Evolutionary conservation across 2,888 invertebrate genomes (phyloP).

Genomic region (Timema podura): DNA sequence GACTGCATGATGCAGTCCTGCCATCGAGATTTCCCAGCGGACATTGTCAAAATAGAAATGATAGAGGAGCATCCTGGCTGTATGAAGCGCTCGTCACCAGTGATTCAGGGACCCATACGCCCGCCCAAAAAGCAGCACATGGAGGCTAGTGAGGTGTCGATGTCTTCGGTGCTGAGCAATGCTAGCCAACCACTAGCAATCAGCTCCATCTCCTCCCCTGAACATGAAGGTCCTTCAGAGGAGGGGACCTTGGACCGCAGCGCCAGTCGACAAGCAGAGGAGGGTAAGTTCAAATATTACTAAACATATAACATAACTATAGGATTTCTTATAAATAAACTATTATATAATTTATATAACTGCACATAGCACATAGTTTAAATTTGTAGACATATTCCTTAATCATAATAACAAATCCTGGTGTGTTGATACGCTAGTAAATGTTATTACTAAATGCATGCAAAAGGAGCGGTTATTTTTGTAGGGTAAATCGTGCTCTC

Average conservation of each 20-base stretch:
- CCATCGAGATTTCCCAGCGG: constrained; percentile 14
- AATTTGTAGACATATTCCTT: no score
- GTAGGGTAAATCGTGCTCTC: no score
- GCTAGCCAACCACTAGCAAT: constrained; percentile 28
- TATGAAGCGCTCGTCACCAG: constrained; percentile 50
- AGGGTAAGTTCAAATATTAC: no score
- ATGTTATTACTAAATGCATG: no score
- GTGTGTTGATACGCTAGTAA: no score
- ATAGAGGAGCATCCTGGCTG: constrained; percentile 29
- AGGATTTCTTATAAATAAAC: no score
- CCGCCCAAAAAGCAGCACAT: constrained; percentile 43
- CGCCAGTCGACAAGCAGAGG: constrained; percentile 14
- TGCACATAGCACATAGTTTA: no score
- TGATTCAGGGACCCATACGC: constrained; percentile 49
- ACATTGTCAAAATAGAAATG: constrained; percentile 37
- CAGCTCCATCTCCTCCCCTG: constrained; percentile 28
- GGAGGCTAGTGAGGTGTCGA: constrained; percentile 21
- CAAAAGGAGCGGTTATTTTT: no score
- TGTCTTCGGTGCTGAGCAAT: constrained; percentile 25
- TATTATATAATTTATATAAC: no score
- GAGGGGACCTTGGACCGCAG: constrained; percentile 13
- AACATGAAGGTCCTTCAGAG: constrained; percentile 8
- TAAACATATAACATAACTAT: no score
- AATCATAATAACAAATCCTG: no score
- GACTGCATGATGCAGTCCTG: constrained; percentile 26